Percentiles rank a stretch among this genome's conserved stretches.
Evolutionary conservation across 1,140 invertebrate genomes (phyloP).

Genomic region (Drosophila sp.): DNA sequence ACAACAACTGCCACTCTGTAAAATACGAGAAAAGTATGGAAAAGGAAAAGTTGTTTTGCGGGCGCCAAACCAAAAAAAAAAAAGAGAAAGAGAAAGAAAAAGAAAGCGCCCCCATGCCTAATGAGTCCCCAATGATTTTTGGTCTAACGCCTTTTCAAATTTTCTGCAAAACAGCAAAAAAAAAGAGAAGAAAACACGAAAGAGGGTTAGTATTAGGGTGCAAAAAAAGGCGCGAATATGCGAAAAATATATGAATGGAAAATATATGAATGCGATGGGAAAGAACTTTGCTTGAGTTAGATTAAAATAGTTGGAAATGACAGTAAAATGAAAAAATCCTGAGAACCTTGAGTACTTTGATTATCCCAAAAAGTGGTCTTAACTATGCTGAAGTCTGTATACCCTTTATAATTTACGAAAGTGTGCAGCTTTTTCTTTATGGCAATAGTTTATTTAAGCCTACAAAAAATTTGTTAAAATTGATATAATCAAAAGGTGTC

Average conservation of each 20-base stretch:
- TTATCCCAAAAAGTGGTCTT: too few species aligned
- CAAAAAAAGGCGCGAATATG: constrained; percentile 13
- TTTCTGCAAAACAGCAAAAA: constrained; percentile 11
- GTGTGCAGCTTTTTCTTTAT: background rate
- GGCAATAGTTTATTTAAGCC: too few species aligned
- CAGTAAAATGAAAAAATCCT: background rate
- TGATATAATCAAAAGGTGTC: too few species aligned
- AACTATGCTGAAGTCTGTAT: background rate
- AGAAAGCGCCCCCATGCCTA: constrained; percentile 28
- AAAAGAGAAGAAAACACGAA: background rate
- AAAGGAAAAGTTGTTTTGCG: constrained; percentile 48
- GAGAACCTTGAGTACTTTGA: too few species aligned
- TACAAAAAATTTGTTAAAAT: too few species aligned
- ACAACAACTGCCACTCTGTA: background rate
- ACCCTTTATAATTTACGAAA: background rate
- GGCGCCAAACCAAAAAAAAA: constrained; percentile 28
- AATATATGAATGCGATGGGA: background rate
- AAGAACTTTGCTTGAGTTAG: background rate
- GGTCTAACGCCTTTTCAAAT: constrained; percentile 56
- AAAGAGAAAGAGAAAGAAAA: constrained; percentile 14
- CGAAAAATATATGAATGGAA: constrained; percentile 24
- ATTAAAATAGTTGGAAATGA: background rate
- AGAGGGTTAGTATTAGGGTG: background rate
- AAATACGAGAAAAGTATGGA: constrained; percentile 11
- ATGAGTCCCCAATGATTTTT: constrained; percentile 75